Evolutionary conservation across 2,113 vertebrate genomes (phyloP), one percentile per base, ranked within the genome.

Genomic region (Zosterops lateralis): DNA sequence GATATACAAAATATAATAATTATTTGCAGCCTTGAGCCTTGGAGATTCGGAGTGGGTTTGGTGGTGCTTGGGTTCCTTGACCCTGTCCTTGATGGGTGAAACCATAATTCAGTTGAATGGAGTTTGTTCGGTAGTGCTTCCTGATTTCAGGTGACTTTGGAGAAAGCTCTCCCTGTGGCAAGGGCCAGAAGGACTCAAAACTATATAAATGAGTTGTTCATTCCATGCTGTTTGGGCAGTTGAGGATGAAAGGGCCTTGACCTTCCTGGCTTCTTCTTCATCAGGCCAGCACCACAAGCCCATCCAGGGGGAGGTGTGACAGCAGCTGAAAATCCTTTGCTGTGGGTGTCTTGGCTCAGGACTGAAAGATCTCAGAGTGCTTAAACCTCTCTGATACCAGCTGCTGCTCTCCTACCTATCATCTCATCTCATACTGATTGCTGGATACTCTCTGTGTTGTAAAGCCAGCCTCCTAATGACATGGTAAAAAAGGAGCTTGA

Each of bases 101-200:
- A 26, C 34, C 1, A 0, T 28, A 58, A 36, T 4, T 83, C 28
- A 14, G 0, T 32, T 54, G 12, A 21, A 22, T 31, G 5, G n/a
- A 8, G 38, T 56, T 89, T 62, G 75, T 50, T 80, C 13, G 32
- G 21, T 36, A n/a, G 24, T 48, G 32, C 10, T 54, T 73, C 36
- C 14, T 87, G 58, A 28, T 73, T 92, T 84, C 1, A 5, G 26
- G 32, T 75, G 28, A 24, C 22, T 34, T 5, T 68, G n/a, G 77
- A 67, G 50, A 84, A 78, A 71, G 68, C 15, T 71, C 16, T 45
- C 26, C 12, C 7, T 24, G 8, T 68, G 58, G 42, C 13, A 74
- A 84, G 53, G 54, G 26, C 32, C 36, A 56, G 40, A 74, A 91
- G 10, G 22, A 42, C 48, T 86, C 31, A 71, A 40, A 66, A 31